These are phyloP conservation scores for Zoanthus solanderi DNA, from an alignment of 92 coral and sea anemone species.

Conservation along the genomic window DNA sequence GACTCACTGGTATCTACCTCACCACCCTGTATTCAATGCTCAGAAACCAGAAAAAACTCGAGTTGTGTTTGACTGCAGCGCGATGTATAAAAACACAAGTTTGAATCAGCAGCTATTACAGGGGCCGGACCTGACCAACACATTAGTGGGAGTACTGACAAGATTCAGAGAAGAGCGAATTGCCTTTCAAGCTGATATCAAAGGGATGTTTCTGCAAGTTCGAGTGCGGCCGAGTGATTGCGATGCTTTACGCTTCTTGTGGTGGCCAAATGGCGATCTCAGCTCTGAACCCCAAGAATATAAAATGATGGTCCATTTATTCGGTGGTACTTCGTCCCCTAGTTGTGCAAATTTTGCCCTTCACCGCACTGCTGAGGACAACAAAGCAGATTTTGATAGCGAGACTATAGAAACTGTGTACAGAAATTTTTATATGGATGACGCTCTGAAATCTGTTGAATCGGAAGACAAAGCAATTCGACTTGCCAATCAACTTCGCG, in stretches of 20 bases:
- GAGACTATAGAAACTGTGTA: background rate
- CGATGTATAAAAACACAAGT: no score
- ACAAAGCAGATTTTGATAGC: background rate
- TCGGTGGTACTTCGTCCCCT: background rate
- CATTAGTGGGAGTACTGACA: no score
- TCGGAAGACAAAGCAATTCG: background rate
- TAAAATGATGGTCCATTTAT: constrained; percentile 2
- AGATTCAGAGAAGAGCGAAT: background rate
- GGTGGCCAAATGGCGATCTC: constrained; percentile 30
- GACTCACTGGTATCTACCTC: no score
- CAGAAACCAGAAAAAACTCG: no score
- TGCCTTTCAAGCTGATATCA: background rate
- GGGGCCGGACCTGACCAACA: no score
- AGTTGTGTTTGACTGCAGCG: no score
- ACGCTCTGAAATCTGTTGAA: background rate
- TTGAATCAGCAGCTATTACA: no score
- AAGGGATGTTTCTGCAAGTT: background rate
- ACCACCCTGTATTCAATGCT: no score
- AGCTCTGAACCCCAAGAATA: constrained; percentile 10
- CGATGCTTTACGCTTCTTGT: constrained; percentile 5
- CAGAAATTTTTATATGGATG: background rate
- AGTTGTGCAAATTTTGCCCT: constrained; percentile 31
- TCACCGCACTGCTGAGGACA: constrained; percentile 25
- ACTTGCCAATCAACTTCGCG: background rate
- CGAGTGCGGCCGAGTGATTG: background rate